Evolutionary conservation across 2,113 vertebrate genomes (phyloP), one percentile per base, ranked within the genome.

Genomic region (Triplophysa tibetana): DNA sequence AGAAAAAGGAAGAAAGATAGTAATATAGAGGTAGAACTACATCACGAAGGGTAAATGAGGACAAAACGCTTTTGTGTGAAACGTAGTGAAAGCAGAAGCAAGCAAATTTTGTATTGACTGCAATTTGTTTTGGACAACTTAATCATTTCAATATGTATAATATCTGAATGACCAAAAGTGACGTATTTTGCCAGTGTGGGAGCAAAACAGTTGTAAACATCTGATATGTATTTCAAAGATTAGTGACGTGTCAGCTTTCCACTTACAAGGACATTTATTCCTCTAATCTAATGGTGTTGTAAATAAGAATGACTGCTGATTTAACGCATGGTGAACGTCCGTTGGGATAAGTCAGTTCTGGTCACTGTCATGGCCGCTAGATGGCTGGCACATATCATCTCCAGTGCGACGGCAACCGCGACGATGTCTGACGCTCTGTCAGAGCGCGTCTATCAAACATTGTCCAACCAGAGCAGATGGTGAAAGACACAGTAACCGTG

Each of bases 351-450:
- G 16, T 29, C 58, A 63, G 38, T 63, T 29, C 73, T 75, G 73
- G 41, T 63, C 54, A 74, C n/a, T 74, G n/a, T 74, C 70, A 61
- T 74, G 54, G 70, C 70, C 54, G 14, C 38, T 61, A 61, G 70
- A 54, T 74, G 60, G 70, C 33, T 74, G 52, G 33, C 60, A 48
- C 73, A 63, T 63, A 63, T 63, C 60, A 73, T 73, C 70, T 38
- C 33, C 29, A 43, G 13, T 43, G 29, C 12, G n/a, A 24, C n/a
- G 29, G 33, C 54, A 60, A 21, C 70, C 56, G 2, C 14, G n/a
- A 61, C 13, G n/a, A 74, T 60, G 73, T 63, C 73, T 75, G 73
- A 14, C 58, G 1, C 41, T 48, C 56, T 63, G 73, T 75, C 73
- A 75, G 38, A 48, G 14, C 58, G 12, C 21, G 73, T 63, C 41